Conservation (phyloP, 2,888 invertebrate species). For the Eupithecia pulchellata region DNA sequence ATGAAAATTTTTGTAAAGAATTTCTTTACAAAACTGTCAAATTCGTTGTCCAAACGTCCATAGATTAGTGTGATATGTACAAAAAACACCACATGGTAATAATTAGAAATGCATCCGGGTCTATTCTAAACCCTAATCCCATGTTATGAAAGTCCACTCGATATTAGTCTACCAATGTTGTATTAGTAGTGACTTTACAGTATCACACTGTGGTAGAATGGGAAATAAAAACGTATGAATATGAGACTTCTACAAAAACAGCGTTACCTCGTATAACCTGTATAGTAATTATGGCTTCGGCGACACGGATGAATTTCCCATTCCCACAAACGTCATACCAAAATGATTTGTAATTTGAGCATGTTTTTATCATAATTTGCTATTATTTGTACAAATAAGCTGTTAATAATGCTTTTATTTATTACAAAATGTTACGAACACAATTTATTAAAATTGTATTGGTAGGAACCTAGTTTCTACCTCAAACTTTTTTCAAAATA, state of each 20-base stretch:
- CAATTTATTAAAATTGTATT: too few species aligned
- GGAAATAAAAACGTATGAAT: conserved; percentile 10
- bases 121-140: conserved; percentile 53
- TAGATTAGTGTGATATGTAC: conserved; percentile 68
- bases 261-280: not conserved
- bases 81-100: conserved; percentile 61
- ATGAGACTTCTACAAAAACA: conserved; percentile 15
- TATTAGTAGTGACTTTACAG: conserved; percentile 33
- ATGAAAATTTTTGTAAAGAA: not conserved
- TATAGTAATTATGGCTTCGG: too few species aligned
- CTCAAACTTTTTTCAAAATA: too few species aligned
- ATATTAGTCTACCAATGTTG: conserved; percentile 42
- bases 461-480: too few species aligned
- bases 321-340: too few species aligned
- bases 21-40: not conserved
- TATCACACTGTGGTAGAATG: conserved; percentile 33
- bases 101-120: conserved; percentile 53
- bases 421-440: too few species aligned
- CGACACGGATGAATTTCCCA: too few species aligned
- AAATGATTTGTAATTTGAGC: too few species aligned
- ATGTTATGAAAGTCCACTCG: conserved; percentile 66
- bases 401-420: too few species aligned
- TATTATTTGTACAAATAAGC: too few species aligned
- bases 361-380: too few species aligned
- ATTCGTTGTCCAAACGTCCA: conserved; percentile 67